These are phyloP conservation scores for Coleophora flavipennella DNA, from an alignment of 2,888 invertebrate species.

Conservation along the genomic window DNA sequence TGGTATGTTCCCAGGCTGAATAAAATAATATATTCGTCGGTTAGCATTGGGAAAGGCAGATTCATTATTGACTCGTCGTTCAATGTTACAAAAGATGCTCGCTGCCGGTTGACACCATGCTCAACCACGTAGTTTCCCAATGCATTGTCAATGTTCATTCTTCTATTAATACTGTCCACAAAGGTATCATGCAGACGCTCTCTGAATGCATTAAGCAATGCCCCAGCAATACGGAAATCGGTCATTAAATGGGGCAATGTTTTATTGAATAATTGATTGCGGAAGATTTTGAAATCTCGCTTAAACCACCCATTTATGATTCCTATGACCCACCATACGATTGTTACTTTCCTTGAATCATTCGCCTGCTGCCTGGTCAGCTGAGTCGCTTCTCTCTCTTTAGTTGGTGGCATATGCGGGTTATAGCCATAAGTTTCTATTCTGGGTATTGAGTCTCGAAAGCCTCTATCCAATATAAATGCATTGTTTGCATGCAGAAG, in stretches of 20 bases:
- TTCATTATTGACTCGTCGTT: neutral
- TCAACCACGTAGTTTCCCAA: neutral
- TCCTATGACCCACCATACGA: neutral
- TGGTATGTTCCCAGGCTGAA: slow-evolving; percentile 4
- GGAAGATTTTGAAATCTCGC: slow-evolving; percentile 3
- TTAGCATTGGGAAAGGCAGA: neutral
- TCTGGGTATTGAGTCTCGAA: slow-evolving; percentile 5
- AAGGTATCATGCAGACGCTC: neutral
- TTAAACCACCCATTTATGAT: slow-evolving; percentile 1
- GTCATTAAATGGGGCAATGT: neutral
- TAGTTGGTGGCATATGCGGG: slow-evolving; percentile 9
- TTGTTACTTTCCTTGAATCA: too few relatives aligned
- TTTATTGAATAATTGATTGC: neutral
- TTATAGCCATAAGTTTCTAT: slow-evolving; percentile 6
- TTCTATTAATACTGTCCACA: neutral
- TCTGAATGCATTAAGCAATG: neutral
- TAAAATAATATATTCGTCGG: slow-evolving; percentile 2
- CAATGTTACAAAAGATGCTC: slow-evolving; percentile 1
- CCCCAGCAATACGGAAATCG: slow-evolving; percentile 1
- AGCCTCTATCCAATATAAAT: slow-evolving; percentile 10
- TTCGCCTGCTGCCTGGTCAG: slow-evolving; percentile 3
- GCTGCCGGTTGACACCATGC: slow-evolving; percentile 1
- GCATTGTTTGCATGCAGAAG: slow-evolving; percentile 1
- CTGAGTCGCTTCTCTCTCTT: slow-evolving; percentile 1
- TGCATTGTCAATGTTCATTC: neutral